Base-by-base conservation (phyloP, 2,888 invertebrate genomes). In the Anorthoa munda region DNA sequence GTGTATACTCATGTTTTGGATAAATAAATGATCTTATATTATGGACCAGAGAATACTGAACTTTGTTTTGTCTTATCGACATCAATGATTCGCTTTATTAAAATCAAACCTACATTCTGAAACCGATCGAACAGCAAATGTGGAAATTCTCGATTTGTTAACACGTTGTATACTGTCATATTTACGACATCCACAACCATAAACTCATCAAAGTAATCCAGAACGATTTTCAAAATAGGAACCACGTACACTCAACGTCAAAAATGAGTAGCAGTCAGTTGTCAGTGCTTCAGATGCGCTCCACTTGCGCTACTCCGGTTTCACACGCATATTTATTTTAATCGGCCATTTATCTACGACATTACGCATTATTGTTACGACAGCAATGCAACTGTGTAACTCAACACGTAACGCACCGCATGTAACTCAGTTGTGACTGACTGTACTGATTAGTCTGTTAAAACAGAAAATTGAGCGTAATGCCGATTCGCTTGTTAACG, bases 291-390 rank as follows among this genome's bases (percentile, higher is more conserved):
- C 74, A 83, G 90, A 84, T 82, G 79, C 88, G 90, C 90, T 89
- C 88, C 86, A 90, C 81, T 90, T 89, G 86, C 81, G 73, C 51
- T 83, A 77, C 76, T 77, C 84, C 79, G 87, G 86, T 88, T 90
- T 87, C 85, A 86, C 84, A 87, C 87, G 83, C 79, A 85, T 82
- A 84, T 83, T 86, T 88, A 88, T 90, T 90, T 85, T 87, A 90
- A 90, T 89, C 87, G 77, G 68, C 79, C 77, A 87, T 90, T 88
- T 87, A 89, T 90, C 90, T 89, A 90, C 87, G 87, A 88, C 89
- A 90, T 90, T 90, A 90, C 89, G 88, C 88, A 87, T 90, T 87
- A 88, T 87, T 84, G 88, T 91, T 90, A 86, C 90, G 84, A 86
- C 86, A 88, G 81, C 82, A 79, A 56, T 75, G 78, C 83, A 85